Evolutionary conservation across 1,140 invertebrate species (phyloP), one percentile per base, ranked within the genome.

Genomic region (Ericerus pela): DNA sequence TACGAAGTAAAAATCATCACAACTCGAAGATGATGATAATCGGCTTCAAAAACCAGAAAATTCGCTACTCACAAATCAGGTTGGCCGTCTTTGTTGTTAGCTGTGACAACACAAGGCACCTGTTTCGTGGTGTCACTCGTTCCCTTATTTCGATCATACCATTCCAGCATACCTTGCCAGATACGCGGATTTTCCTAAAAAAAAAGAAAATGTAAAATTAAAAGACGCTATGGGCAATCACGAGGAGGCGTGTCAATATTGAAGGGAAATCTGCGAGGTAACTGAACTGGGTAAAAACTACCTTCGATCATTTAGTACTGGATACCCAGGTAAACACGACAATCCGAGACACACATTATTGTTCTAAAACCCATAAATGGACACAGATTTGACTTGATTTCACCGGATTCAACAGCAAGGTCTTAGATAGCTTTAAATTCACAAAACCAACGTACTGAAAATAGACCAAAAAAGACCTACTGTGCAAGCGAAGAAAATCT

Each of bases 121-220:
- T 83, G 80, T 62, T 86, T 78, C 2, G 84, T 82, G 55, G 87
- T 78, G 70, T 91, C 91, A 62, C 82, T 79, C 54, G 75, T 76
- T 64, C 83, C 80, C 2, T 74, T 72, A 6, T 78, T 73, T 53
- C 77, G 76, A 31, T 58, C 57, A 43, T 33, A 54, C 86, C 89
- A 95, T 69, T 95, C 90, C 2, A 95, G 68, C 0, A 85, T 71
- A 10, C 91, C 91, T 62, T 79, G 79, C 88, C 88, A 92, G 65
- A 93, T 88, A 36, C 77, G 81, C 16, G 76, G 78, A 36, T 82
- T 73, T 59, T 84, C 80, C 64, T 65, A 47, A 8, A 61, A 36
- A 51, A 27, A 54, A 20, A 8, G 20, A 20, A 51, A 47, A 14
- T 51, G 12, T 52, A 43, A 27, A 31, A 53, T 11, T 20, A 10